These are phyloP conservation scores for Ypsolopha sequella DNA, from an alignment of 2,888 invertebrate genomes.

Conservation along the genomic window DNA sequence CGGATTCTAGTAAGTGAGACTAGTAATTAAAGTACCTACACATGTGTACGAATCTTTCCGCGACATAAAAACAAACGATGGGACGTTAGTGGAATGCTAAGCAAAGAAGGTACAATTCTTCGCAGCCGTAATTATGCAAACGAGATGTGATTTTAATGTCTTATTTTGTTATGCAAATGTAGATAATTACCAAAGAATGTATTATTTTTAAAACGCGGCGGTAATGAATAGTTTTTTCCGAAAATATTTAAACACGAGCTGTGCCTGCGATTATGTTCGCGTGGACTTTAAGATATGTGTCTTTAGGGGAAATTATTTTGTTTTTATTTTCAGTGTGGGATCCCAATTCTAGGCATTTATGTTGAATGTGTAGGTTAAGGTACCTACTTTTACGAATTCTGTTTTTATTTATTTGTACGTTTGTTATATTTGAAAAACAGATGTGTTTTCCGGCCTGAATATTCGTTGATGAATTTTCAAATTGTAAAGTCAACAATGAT, in stretches of 20 bases:
- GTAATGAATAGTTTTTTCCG: constrained; percentile 15
- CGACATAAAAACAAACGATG: constrained; percentile 38
- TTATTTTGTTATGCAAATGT: constrained; percentile 65
- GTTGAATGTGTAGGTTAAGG: no score
- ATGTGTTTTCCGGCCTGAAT: no score
- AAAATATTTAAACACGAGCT: not conserved
- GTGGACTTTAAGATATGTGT: no score
- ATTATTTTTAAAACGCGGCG: constrained; percentile 3
- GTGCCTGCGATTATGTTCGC: no score
- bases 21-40: constrained; percentile 24
- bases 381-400: no score
- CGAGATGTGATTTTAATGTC: constrained; percentile 68
- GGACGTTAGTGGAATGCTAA: constrained; percentile 54
- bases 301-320: no score
- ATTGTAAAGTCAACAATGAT: no score
- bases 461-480: no score
- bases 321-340: no score
- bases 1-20: not conserved
- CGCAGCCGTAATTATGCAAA: constrained; percentile 61
- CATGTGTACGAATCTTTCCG: constrained; percentile 29
- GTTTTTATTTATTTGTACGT: no score
- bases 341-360: no score
- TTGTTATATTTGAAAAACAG: no score
- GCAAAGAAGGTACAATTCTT: constrained; percentile 57
- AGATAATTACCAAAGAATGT: constrained; percentile 39